Evolutionary conservation across 2,888 invertebrate genomes (phyloP), one percentile per base, ranked within the genome.

Genomic region (Drosophila acutilabella): DNA sequence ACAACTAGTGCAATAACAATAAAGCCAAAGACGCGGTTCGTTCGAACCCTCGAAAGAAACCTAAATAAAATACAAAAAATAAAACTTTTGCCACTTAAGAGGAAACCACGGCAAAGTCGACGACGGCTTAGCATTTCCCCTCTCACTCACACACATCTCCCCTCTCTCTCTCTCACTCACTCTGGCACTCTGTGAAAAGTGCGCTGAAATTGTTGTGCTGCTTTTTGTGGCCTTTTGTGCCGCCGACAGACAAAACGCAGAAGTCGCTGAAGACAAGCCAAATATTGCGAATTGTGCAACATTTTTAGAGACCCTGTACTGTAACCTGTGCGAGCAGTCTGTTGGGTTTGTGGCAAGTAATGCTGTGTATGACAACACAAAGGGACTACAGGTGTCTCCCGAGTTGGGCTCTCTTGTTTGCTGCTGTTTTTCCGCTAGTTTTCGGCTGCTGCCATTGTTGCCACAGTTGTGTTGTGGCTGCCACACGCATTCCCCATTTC

Each of bases 41-140:
- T 52, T 44, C 45, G 44, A 64, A 53, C 61, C 66, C 54, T 56
- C 56, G 20, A 52, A 53, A 20, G 33, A 53, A 50, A 56, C 44
- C 57, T 44, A 50, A 44, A 18, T 47, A 50, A 51, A 59, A 61
- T 16, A 52, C 8, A 64, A 65, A 66, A 42, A 41, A 42, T 14
- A 57, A 67, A 70, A 61, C 53, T 73, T 68, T 83, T 79, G 86
- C 80, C 86, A 83, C 83, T 83, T 88, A 88, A 84, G 72, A 62
- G 53, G 18, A 82, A 73, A 60, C 57, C 67, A 61, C 40, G 58
- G 50, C 59, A 57, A 59, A 61, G 64, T 52, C 78, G 60, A 38
- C 69, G 64, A 36, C 66, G 65, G 80, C 83, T 85, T 68, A 78
- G 60, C 75, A 36, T 85, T 54, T 41, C 20, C 44, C 33, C 36